Evolutionary conservation across 2,888 invertebrate genomes (phyloP), one percentile per base, ranked within the genome.

Genomic region (Xylocampa areola): DNA sequence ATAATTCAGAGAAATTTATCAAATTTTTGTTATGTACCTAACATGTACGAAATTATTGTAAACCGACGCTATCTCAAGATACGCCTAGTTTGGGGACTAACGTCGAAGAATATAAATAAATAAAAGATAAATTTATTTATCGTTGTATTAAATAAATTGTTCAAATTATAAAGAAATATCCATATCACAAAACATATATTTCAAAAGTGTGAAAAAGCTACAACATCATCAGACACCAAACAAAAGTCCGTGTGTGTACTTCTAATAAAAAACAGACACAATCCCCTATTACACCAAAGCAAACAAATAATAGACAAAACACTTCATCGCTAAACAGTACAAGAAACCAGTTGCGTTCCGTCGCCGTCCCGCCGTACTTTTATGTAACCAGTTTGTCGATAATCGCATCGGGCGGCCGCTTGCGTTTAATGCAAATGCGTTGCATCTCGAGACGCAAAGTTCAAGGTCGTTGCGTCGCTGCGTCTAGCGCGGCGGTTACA

Each of bases 351-450:
- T 87, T 79, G 80, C 68, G 76, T 73, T 63, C 68, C 57, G 73
- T 75, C 71, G 69, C 72, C 57, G 73, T 75, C 71, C 68, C 72
- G 57, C 47, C 66, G 70, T 76, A 73, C 74, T 73, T 74, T 60
- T 71, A 73, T 68, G 73, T 71, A 85, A 89, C 89, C 87, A 84
- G 89, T 87, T 82, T 70, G 73, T 59, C 80, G 81, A 79, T 85
- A 82, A 81, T 80, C 82, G 81, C 77, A 80, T 73, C 77, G 76
- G 43, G 29, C 51, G 68, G 74, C 73, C 71, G 79, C 69, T 71
- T 85, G 84, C 86, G 87, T 88, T 86, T 86, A 85, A 92, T 92
- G 92, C 90, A 87, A 92, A 92, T 92, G 82, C 80, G 79, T 79
- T 90, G 91, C 92, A 91, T 88, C 87, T 85, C 81, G 66, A 75